Conservation (phyloP, 2,797 vertebrate species). For the Alexandromys oeconomus region DNA sequence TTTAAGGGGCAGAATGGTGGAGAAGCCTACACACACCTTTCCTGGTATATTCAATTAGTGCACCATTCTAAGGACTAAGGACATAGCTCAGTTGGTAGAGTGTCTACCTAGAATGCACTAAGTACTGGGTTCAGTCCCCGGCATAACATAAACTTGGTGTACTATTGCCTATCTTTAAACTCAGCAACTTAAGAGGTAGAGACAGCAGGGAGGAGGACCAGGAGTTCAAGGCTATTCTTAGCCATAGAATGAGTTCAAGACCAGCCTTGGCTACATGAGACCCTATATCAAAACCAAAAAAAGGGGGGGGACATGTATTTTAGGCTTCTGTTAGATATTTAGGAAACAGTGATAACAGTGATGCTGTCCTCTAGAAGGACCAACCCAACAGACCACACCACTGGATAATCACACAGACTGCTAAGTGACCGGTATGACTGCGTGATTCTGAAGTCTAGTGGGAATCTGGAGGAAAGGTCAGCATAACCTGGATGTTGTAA, state of each 20-base stretch:
- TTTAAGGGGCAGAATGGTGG: slow-evolving; percentile 29
- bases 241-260: neutral
- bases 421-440: fast-evolving
- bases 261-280: neutral
- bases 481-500: neutral
- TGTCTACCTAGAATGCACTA: neutral
- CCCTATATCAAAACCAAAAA: neutral
- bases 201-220: neutral
- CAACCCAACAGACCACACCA: neutral
- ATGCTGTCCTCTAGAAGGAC: neutral
- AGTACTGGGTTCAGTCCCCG: neutral
- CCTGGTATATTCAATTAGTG: neutral
- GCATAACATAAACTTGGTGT: neutral
- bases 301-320: neutral
- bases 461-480: neutral
- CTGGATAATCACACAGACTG: neutral
- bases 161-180: neutral
- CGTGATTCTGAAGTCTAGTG: neutral
- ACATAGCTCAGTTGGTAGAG: neutral
- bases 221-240: neutral
- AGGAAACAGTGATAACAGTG: neutral
- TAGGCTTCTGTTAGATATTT: neutral
- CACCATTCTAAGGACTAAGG: neutral
- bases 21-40: neutral
- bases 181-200: neutral